phyloP scores from a whole-genome alignment of 2,113 vertebrate species.

The Promerops cafer region DNA sequence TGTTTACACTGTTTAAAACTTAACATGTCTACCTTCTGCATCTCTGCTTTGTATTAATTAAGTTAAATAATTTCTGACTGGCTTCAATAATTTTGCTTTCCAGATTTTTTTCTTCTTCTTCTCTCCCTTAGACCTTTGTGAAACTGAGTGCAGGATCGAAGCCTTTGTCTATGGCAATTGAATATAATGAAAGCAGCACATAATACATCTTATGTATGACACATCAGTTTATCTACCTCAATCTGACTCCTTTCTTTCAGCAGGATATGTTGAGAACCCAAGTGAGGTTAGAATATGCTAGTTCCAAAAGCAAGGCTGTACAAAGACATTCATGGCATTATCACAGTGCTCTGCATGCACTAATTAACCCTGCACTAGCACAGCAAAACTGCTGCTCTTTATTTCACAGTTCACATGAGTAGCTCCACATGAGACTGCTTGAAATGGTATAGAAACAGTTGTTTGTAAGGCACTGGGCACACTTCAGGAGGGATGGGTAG shows the following conservation, averaged over 20 bases:
- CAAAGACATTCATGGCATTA: not conserved
- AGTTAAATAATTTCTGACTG: not conserved
- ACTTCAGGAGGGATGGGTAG: not conserved
- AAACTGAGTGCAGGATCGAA: not conserved
- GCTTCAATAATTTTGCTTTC: not conserved
- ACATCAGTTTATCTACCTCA: not conserved
- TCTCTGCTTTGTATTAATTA: not conserved
- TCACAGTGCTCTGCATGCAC: not conserved
- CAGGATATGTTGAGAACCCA: not conserved
- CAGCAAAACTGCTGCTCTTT: not conserved
- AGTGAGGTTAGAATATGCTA: not conserved
- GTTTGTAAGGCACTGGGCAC: not conserved
- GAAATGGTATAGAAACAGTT: not conserved
- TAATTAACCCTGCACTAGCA: constrained; percentile 18
- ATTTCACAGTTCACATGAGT: not conserved
- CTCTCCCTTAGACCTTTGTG: not conserved
- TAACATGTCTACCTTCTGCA: not conserved
- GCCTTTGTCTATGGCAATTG: not conserved
- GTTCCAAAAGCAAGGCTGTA: not conserved
- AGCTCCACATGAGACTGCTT: not conserved
- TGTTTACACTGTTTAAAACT: not conserved
- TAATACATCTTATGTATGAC: not conserved
- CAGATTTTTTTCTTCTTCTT: not conserved
- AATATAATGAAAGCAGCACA: not conserved
- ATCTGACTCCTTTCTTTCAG: not conserved